phyloP scores from a whole-genome alignment of 2,113 vertebrate genomes.

The Mustela lutreola region DNA sequence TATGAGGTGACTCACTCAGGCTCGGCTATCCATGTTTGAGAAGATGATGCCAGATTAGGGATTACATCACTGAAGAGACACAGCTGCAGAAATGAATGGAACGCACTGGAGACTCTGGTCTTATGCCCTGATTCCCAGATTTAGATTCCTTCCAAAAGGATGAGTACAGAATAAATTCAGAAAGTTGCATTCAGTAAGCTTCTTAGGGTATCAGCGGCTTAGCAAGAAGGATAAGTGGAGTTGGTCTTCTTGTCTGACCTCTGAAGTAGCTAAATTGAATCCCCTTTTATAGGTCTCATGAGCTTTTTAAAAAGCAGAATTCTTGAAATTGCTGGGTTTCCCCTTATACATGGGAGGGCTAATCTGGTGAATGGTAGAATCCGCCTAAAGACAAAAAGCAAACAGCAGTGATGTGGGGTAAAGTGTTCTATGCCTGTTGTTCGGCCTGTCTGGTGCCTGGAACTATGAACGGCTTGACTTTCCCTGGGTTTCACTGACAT shows the following conservation, averaged over 20 bases:
- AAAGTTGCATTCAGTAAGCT: background rate
- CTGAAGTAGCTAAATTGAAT: background rate
- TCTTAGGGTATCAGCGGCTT: background rate
- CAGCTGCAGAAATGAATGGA: background rate
- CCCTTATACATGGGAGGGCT: background rate
- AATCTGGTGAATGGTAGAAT: background rate
- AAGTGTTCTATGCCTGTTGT: background rate
- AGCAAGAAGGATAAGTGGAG: background rate
- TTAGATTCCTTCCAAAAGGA: conserved; percentile 20
- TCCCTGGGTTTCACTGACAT: background rate
- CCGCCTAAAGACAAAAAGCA: background rate
- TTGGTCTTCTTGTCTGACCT: background rate
- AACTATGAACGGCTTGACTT: no score
- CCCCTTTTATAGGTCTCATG: background rate
- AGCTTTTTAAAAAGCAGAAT: background rate
- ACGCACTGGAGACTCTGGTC: background rate
- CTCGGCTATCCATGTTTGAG: background rate
- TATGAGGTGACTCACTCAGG: background rate
- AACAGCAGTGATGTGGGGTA: background rate
- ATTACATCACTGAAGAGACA: background rate
- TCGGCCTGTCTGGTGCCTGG: accelerated
- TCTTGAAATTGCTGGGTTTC: conserved; percentile 9
- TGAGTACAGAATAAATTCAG: background rate
- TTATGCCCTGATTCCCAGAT: background rate
- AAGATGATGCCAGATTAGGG: background rate